Base-by-base conservation (phyloP, 2,888 invertebrate species). In the Odontocerum albicorne region DNA sequence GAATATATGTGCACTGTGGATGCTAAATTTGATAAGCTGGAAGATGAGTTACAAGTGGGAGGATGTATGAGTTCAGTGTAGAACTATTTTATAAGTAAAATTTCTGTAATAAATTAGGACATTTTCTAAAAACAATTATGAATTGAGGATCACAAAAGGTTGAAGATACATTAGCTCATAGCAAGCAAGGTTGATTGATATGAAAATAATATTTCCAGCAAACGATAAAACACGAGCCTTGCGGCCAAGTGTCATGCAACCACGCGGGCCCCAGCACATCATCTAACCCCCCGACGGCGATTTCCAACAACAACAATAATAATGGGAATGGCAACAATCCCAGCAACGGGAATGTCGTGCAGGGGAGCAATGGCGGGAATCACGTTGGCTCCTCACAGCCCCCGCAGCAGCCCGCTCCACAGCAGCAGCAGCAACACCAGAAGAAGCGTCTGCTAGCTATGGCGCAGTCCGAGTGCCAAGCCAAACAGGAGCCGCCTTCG, bases 361-460 rank as follows among this genome's bases (percentile, higher is more conserved):
- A 12, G 7, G 19, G n/a, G n/a, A n/a, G n/a, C n/a, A n/a, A n/a
- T n/a, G n/a, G 68, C 63, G 51, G 35, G 10, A 15, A 44, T 45
- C 67, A 66, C 17, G 22, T 12, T 6, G 22, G 12, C n/a, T 4
- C 43, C 66, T 66, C 63, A 66, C 65, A 63, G 42, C 53, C 57
- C 43, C 57, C 63, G 44, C 55, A 60, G 45, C 32, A 59, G 19
- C 43, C 36, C 4, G 31, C 44, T 12, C 54, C 32, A 17, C 42
- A 43, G 53, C 44, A 49, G 44, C 40, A 59, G 55, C 55, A 50
- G 32, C 88, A 90, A 69, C 90, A 90, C 47, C 92, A 94, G 74
- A 94, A 94, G 82, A 94, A 94, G 71, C 83, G 93, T 20, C 77
- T 94, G 49, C 73, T 94, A 60, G 92, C 92, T 49, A 91, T 94